Base-by-base conservation (phyloP, 1,140 invertebrate genomes). In the Atta colombica region DNA sequence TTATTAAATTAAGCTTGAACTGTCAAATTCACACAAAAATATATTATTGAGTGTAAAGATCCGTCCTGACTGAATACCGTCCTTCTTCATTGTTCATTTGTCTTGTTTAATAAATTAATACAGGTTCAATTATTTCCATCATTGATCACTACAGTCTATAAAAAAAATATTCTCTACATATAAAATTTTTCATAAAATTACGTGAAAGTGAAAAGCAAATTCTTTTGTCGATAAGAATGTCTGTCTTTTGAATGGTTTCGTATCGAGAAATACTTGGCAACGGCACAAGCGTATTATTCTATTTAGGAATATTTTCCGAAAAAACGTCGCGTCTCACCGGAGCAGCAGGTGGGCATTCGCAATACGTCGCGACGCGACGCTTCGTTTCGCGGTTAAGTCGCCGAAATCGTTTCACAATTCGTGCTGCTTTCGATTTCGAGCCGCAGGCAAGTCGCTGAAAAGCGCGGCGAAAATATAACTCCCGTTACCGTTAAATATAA, bases 401-500 rank as follows among this genome's bases (percentile, higher is more conserved):
- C 25, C 68, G 71, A 45, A 49, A 74, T 84, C 69, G 39, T n/a
- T 69, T 75, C 55, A 61, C 55, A 61, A 84, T 84, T 81, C 66
- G 78, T 12, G 78, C 51, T n/a, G 78, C 65, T 71, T 72, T 51
- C 77, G 77, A 81, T 81, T 82, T 45, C 55, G 25, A 21, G 25
- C 68, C 53, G 31, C 31, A 53, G 78, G 78, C 68, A 49, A 25
- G 39, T 51, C 49, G 49, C 8, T 45, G 8, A 16, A 28, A 49
- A 82, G 53, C 53, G 68, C 68, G 80, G 55, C 55, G 80, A 84
- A 84, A 84, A 84, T 84, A 84, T 51, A 84, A 75, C 69, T 84
- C 55, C 80, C 80, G 80, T 84, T 84, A 84, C 45, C 69, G 80
- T 84, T 74, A 84, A 84, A 84, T 84, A 84, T 84, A 84, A 84